phyloP scores from a whole-genome alignment of 1,140 invertebrate species.

The Brachionus calyciflorus region DNA sequence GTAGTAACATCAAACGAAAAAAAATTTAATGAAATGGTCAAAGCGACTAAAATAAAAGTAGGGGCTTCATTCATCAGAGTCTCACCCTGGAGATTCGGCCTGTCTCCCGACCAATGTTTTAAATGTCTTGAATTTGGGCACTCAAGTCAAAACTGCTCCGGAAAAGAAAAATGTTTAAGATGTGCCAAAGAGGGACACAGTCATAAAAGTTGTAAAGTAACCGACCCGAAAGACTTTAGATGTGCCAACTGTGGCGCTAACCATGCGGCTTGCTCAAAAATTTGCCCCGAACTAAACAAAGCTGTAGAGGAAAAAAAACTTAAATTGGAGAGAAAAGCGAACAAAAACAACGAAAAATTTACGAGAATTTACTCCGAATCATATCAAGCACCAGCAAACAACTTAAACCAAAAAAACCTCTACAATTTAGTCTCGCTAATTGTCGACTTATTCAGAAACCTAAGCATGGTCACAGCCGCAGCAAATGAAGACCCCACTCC shows the following conservation, averaged over 20 bases:
- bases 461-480: neutral
- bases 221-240: conserved; percentile 18
- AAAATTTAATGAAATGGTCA: conserved; percentile 20
- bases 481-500: neutral
- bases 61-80: neutral
- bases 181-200: conserved; percentile 3
- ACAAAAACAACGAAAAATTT: neutral
- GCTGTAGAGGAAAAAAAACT: neutral
- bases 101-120: conserved; percentile 6
- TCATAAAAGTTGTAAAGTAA: conserved; percentile 21
- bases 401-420: neutral
- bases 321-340: conserved; percentile 9
- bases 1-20: conserved; percentile 16
- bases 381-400: neutral
- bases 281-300: conserved; percentile 4
- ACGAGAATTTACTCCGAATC: conserved; percentile 2
- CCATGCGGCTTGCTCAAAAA: conserved; percentile 5
- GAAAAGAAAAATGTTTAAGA: conserved; percentile 23
- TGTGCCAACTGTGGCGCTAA: conserved; percentile 14
- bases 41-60: neutral
- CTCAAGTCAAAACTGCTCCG: neutral
- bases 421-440: neutral
- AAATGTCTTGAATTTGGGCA: conserved; percentile 15
- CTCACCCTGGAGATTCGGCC: conserved; percentile 17
- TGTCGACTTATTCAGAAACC: conserved; percentile 11